Evolutionary conservation across 1,140 invertebrate genomes (phyloP).

Genomic region (Drosophila rufa): DNA sequence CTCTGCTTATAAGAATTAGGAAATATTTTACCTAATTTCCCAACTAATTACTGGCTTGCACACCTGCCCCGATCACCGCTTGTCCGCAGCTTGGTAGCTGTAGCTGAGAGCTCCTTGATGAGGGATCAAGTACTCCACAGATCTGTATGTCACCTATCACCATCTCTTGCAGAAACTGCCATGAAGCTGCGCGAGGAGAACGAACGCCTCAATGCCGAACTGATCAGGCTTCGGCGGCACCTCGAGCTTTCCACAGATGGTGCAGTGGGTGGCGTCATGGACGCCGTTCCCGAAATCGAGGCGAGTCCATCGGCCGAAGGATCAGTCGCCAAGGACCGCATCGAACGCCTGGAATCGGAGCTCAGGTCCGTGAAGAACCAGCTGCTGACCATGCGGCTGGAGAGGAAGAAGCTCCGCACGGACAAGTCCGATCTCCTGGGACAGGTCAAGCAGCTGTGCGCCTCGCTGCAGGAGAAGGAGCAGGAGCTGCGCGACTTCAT

Average conservation of each 20-base stretch:
- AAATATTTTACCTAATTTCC: background rate
- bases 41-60: slow-evolving; percentile 17
- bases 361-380: slow-evolving; percentile 87
- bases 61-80: slow-evolving; percentile 40
- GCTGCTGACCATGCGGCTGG: slow-evolving; percentile 91
- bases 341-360: slow-evolving; percentile 86
- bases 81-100: slow-evolving; percentile 50
- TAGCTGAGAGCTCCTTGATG: background rate
- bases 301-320: slow-evolving; percentile 31
- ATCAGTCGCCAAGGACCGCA: slow-evolving; percentile 64
- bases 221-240: slow-evolving; percentile 87
- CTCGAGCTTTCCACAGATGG: slow-evolving; percentile 85
- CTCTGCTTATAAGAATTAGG: background rate
- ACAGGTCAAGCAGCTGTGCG: slow-evolving; percentile 97
- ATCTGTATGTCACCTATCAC: too few relatives aligned
- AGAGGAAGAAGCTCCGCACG: slow-evolving; percentile 95
- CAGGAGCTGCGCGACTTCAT: slow-evolving; percentile 97
- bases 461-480: slow-evolving; percentile 97
- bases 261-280: slow-evolving; percentile 75
- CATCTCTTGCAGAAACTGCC: slow-evolving; percentile 60
- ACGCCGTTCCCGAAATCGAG: slow-evolving; percentile 61
- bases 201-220: slow-evolving; percentile 89
- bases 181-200: slow-evolving; percentile 88
- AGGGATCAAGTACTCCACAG: too few relatives aligned
- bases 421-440: slow-evolving; percentile 97